phyloP scores from a whole-genome alignment of 2,888 invertebrate genomes.

The Lepetodrilus schrolli region DNA sequence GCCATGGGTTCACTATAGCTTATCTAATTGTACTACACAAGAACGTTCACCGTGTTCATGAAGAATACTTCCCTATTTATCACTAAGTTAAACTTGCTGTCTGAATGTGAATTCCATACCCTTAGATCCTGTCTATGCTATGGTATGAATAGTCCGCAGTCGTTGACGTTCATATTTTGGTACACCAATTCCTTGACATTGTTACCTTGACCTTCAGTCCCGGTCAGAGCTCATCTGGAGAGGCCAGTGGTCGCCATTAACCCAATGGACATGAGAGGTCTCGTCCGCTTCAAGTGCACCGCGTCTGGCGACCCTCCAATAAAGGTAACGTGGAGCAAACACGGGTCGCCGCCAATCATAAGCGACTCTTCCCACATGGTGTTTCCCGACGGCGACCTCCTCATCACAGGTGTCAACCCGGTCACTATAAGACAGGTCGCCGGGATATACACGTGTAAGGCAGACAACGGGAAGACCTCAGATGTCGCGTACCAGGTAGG shows the following conservation, averaged over 20 bases:
- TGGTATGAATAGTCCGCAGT: too few species aligned
- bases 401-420: background rate
- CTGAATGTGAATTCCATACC: too few species aligned
- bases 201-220: too few species aligned
- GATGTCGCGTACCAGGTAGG: background rate
- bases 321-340: background rate
- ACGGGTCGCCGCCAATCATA: background rate
- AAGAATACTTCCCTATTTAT: too few species aligned
- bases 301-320: background rate
- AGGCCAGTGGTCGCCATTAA: background rate
- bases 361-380: background rate
- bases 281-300: background rate
- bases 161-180: too few species aligned
- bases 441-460: background rate
- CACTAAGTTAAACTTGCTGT: too few species aligned
- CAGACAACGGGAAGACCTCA: background rate
- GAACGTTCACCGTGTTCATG: too few species aligned
- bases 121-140: too few species aligned
- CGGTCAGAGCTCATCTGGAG: background rate
- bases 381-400: background rate
- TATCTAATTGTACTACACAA: too few species aligned
- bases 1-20: too few species aligned
- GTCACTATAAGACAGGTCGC: background rate
- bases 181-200: too few species aligned
- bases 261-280: background rate